Base-by-base conservation (phyloP, 2,113 vertebrate species). In the Odobenus rosmarus region DNA sequence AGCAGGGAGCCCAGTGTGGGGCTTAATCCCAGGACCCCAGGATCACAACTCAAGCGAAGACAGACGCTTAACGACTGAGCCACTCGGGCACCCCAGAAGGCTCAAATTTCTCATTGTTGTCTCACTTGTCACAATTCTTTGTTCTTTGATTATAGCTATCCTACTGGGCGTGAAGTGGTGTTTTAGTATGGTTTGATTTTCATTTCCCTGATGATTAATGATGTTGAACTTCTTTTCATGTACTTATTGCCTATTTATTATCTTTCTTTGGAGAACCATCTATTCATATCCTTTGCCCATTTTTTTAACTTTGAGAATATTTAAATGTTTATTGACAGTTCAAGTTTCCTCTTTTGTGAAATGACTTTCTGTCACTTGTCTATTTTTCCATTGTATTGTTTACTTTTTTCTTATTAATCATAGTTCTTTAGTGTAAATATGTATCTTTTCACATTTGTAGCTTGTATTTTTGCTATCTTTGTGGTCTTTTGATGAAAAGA, bases 141-240 rank as follows among this genome's bases (percentile, higher is more conserved):
- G 57, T 49, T 39, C 55, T 90, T 85, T 64, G 23, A 77, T 33
- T 28, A 76, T 8, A 77, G 88, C 23, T 13, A 67, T 90, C 87
- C 28, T 76, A 19, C 42, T 90, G 57, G 57, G n/a, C 49, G 36
- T 64, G 15, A 83, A 46, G 28, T 49, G 59, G 16, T 67, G 76
- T 90, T 85, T 95, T 31, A 85, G 46, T 23, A 88, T 33, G 49
- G 69, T 95, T 89, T 72, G 23, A 61, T 94, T 83, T 74, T 90
- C 57, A 67, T 77, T 77, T 84, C 59, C 69, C 31, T 77, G 36
- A 46, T n/a, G 36, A 57, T 28, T 90, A 83, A 64, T 95, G 51
- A 79, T 49, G 16, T 46, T 83, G 10, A 83, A 89, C 26, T 74
- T 53, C n/a, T 74, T 90, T 90, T 67, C 36, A 69, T 36, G 51